Evolutionary conservation across 2,113 vertebrate genomes (phyloP).

Genomic region (Cephalopterus ornatus): DNA sequence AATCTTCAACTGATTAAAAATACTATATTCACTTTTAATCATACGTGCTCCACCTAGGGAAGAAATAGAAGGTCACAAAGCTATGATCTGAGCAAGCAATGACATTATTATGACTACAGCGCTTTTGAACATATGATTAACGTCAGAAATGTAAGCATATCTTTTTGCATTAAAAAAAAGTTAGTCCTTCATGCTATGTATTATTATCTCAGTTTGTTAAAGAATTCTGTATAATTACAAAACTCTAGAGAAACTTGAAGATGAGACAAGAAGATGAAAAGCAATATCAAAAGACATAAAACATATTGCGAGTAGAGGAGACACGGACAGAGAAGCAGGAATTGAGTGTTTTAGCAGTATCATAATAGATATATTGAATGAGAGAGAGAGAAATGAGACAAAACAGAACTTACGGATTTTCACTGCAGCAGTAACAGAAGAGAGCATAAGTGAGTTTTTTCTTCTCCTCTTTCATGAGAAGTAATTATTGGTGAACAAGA

Average conservation of each 20-base stretch:
- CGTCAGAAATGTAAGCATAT: neutral
- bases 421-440: neutral
- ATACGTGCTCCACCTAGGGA: neutral
- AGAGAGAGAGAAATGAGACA: neutral
- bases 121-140: neutral
- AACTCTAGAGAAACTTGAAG: neutral
- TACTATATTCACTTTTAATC: neutral
- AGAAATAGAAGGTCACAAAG: neutral
- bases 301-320: neutral
- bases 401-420: neutral
- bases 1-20: neutral
- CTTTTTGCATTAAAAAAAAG: neutral
- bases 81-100: neutral
- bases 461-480: neutral
- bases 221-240: neutral
- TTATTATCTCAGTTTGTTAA: neutral
- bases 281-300: neutral
- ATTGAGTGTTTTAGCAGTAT: neutral
- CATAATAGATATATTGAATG: neutral
- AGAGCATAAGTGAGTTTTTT: neutral
- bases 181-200: neutral
- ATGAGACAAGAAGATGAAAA: neutral
- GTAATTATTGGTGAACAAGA: neutral
- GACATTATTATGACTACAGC: neutral
- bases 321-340: neutral